Evolutionary conservation across 1,140 invertebrate genomes (phyloP), one percentile per base, ranked within the genome.

Genomic region (Capitella teleta): DNA sequence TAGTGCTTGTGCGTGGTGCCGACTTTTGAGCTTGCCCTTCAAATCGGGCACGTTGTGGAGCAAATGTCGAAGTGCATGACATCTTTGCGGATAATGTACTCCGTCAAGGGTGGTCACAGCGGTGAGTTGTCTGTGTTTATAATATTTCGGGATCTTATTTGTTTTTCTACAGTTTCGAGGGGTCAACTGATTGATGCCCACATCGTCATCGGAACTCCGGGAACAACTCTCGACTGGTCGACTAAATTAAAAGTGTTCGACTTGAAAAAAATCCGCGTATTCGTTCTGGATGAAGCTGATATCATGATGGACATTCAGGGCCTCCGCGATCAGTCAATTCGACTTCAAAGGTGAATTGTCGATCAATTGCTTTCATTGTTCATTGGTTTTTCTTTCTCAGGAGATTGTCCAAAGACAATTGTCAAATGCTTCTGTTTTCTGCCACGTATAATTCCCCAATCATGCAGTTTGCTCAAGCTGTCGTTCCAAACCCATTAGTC

Each of bases 281-380:
- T 98, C 77, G 92, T 98, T 2, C 75, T 98, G 46, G 95, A 98
- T 72, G 95, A 98, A 77, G 95, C 95, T 6, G 95, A 98, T 76
- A 90, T 98, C 0, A 98, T 99, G 94, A 96, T 99, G 61, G 87
- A 86, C 19, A 87, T 87, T 19, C 92, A 98, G 75, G 94, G 94
- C 1, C 92, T 97, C 75, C 89, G 95, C 69, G 92, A 97, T 74
- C 90, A 95, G 63, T 94, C 89, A 60, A 89, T 96, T 55, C 77
- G 88, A 49, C 89, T 97, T 63, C 87, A 94, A 65, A 93, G 89
- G 82, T 85, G 77, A 73, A 67, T n/a, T n/a, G n/a, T n/a, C n/a
- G n/a, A n/a, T n/a, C n/a, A n/a, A n/a, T n/a, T n/a, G n/a, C n/a
- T n/a, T n/a, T n/a, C n/a, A n/a, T n/a, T n/a, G n/a, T n/a, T n/a